Base-by-base conservation (phyloP, 92 coral and sea anemone species). In the Phenganax stokvisi region DNA sequence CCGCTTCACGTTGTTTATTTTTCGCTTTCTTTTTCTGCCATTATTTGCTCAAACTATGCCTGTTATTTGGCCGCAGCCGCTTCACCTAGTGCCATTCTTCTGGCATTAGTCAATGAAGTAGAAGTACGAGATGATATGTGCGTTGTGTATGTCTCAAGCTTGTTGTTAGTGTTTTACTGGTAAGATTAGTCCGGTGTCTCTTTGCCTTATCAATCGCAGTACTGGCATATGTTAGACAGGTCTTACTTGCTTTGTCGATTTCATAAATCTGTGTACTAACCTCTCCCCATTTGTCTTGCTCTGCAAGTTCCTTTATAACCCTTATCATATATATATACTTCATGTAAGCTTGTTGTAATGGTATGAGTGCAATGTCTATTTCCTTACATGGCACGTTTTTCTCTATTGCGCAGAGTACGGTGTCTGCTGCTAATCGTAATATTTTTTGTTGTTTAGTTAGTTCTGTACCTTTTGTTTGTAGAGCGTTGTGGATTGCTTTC, bases 1-100 rank as follows among this genome's bases (percentile, higher is more conserved):
- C 56, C 9, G 53, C 56, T 29, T 70, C 56, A 3, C 16, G 47
- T 37, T 37, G 47, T 5, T 37, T 37, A 20, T 37, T 37, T 37
- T 37, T 37, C 47, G 47, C 5, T 37, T 37, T 37, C 47, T 5
- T 37, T 37, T 37, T 37, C 47, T 37, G 47, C 47, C 47, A 37
- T 37, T 6, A 81, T 29, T 61, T 51, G 82, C 68, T 88, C 89
- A 79, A 74, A 88, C 56, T 88, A 73, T 53, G 89, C 91, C 71
- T 88, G 86, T 51, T 88, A 55, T 68, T 60, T 77, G 16, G 85
- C 84, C 54, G 85, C 91, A 10, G 88, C 88, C 10, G 85, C 88
- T 28, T 85, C 89, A 0, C 86, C 88, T 29, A 81, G 13, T 11
- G 91, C 89, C 30, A 74, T 75, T 28, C 66, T 84, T 59, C 91